Evolutionary conservation across 1,140 invertebrate species (phyloP).

Genomic region (Harlomillsia oculata): DNA sequence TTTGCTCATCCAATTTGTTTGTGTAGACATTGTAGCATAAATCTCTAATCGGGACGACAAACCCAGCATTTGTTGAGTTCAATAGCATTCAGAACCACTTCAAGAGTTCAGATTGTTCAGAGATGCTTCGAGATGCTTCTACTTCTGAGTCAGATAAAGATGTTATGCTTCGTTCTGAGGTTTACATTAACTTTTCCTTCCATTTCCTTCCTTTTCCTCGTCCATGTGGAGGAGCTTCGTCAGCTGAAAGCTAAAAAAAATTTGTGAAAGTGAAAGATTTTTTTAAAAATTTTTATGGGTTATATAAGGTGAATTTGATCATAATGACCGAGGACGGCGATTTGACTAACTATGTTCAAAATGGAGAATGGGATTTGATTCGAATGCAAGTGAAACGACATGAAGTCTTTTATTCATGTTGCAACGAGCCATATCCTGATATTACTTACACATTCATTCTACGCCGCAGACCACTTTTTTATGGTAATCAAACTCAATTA

Average conservation of each 20-base stretch:
- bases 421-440: conserved; percentile 49
- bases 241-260: background rate
- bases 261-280: background rate
- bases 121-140: too few relatives aligned
- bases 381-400: conserved; percentile 43
- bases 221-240: too few relatives aligned
- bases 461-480: conserved; percentile 50
- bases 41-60: too few relatives aligned
- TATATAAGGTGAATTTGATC: conserved; percentile 39
- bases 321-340: conserved; percentile 39
- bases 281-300: conserved; percentile 13
- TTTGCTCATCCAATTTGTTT: too few relatives aligned
- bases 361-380: conserved; percentile 53
- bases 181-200: too few relatives aligned
- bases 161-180: background rate
- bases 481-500: conserved; percentile 37
- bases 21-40: too few relatives aligned
- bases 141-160: background rate
- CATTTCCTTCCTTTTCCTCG: too few relatives aligned
- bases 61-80: too few relatives aligned
- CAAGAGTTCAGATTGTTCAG: too few relatives aligned
- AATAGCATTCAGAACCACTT: too few relatives aligned
- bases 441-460: conserved; percentile 46
- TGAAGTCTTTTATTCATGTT: conserved; percentile 46
- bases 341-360: conserved; percentile 43